Base-by-base conservation (phyloP, 1,140 invertebrate species). In the Drosophila arawakana region DNA sequence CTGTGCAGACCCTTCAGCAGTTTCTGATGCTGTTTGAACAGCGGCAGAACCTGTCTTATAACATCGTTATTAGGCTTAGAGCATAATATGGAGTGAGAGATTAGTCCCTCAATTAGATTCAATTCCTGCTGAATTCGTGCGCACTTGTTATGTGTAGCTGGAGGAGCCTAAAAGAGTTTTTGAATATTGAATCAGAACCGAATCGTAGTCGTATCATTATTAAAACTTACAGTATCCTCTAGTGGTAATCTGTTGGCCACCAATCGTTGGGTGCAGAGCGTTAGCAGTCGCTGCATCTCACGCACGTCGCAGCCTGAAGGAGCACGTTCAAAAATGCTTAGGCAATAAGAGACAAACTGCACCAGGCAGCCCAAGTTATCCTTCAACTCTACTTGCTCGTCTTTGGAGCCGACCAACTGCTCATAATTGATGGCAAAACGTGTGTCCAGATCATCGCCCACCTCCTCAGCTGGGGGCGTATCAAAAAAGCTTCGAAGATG, bases 401-500 rank as follows among this genome's bases (percentile, higher is more conserved):
- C 82, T 6, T 50, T 69, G 2, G 75, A 54, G 9, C 44, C 62
- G 6, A 88, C 72, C 34, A 83, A 43, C 15, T 69, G 73, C 8
- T 90, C 83, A 60, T 84, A 91, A 6, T 80, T 78, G 7, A 92
- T 73, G 10, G 49, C 25, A 63, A 89, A 91, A 3, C 73, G 65
- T 1, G 54, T 70, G 4, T 91, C 80, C 37, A 78, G 6, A 50
- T 88, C 73, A 25, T 90, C 78, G 1, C 11, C 61, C 21, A 68
- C 69, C 2, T 86, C 62, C 3, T 78, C 80, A 2, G 25, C 60
- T 3, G 67, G 1, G 0, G 85, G 62, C 0, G 71, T 90, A 0
- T 80, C 70, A 7, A 92, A 92, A 37, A 90, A 92, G 7, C 73
- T 73, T 2, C 91, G 88, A 62, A 92, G 92, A 69, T 92, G 90